A percentile compares a stretch with the other conserved stretches of the same genome.
phyloP scores from a whole-genome alignment of 1,140 invertebrate genomes.

The Metopolophium dirhodum region DNA sequence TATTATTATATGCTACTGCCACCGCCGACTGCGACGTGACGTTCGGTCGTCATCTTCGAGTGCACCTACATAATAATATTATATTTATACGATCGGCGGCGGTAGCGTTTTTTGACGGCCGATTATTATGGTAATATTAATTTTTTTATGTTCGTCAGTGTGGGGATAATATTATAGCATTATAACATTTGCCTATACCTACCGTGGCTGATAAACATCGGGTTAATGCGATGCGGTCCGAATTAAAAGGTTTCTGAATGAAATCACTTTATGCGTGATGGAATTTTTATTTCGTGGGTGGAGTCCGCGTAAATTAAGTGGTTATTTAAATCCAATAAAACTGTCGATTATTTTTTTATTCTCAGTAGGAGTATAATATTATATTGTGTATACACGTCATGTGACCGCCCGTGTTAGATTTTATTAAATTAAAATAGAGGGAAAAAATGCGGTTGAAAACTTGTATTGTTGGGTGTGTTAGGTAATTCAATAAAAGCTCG shows the following conservation, averaged over 20 bases:
- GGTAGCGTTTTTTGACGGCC: slow-evolving; percentile 36
- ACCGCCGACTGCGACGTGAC: not conserved
- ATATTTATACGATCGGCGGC: not conserved
- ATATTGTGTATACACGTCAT: not conserved
- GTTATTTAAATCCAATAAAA: slow-evolving; percentile 25
- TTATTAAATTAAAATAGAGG: not conserved
- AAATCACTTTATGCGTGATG: slow-evolving; percentile 3
- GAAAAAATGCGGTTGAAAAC: not conserved
- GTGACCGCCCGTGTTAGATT: not conserved
- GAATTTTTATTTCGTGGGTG: slow-evolving; percentile 43
- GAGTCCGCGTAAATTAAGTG: slow-evolving; percentile 40
- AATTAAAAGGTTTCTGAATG: slow-evolving; percentile 48
- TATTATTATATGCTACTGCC: slow-evolving; percentile 16
- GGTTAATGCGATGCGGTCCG: slow-evolving; percentile 40
- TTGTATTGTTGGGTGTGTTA: not conserved
- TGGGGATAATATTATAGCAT: not conserved
- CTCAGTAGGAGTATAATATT: not conserved
- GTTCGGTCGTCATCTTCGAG: not conserved
- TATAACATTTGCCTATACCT: not conserved
- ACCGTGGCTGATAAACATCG: slow-evolving; percentile 27
- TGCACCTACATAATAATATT: not conserved
- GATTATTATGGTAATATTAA: slow-evolving; percentile 35
- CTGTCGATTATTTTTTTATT: not conserved
- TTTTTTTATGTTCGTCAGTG: not conserved
- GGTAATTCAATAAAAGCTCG: not conserved